Conservation (phyloP, 1,140 invertebrate species). For the Heliothis virescens region DNA sequence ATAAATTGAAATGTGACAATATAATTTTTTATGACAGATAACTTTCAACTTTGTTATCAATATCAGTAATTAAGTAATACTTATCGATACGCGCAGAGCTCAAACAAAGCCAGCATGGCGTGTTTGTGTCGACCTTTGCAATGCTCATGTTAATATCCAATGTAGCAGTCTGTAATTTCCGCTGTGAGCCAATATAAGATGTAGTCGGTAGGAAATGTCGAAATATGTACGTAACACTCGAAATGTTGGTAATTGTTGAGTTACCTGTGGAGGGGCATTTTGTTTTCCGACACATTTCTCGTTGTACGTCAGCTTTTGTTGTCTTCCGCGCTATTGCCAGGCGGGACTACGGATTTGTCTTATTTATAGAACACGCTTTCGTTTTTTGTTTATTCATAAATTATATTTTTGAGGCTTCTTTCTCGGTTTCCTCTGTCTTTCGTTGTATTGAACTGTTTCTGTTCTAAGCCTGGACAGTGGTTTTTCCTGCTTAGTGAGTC, state of each 20-base stretch:
- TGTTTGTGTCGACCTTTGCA: neutral
- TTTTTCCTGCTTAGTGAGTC: constrained; percentile 8
- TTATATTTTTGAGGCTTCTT: too few species aligned
- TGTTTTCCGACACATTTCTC: neutral
- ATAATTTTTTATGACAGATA: neutral
- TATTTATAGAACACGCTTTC: neutral
- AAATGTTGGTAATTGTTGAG: constrained; percentile 16
- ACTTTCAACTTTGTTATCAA: neutral
- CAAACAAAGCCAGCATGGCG: neutral
- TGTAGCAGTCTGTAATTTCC: constrained; percentile 43
- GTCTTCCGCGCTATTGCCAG: neutral
- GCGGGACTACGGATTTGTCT: neutral
- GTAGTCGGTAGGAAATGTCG: constrained; percentile 22
- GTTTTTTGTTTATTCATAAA: neutral
- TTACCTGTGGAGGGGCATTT: neutral
- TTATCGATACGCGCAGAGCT: neutral
- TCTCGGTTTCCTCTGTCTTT: too few species aligned
- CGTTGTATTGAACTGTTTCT: too few species aligned
- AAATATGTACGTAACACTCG: constrained; percentile 29
- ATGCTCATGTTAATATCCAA: constrained; percentile 32
- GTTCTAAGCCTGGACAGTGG: too few species aligned
- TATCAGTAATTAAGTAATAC: neutral
- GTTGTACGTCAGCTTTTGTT: neutral
- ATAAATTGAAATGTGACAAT: too few species aligned
- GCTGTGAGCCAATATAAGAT: constrained; percentile 36